Evolutionary conservation across 2,113 vertebrate genomes (phyloP), one percentile per base, ranked within the genome.

Genomic region (Struthio camelus): DNA sequence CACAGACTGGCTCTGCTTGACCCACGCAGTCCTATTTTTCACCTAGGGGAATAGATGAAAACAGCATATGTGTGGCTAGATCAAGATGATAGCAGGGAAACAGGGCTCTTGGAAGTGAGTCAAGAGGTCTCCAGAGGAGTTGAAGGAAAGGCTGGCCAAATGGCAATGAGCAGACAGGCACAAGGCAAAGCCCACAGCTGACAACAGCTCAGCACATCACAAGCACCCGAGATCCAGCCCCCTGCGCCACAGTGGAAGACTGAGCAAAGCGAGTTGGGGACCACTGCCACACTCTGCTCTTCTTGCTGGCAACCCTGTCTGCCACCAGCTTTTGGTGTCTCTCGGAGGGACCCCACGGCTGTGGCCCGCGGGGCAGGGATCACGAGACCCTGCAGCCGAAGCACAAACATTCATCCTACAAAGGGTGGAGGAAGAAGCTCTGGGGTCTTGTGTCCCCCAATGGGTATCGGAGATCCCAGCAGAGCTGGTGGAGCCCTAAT

Each of bases 371-470:
- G 46, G 46, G 46, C 46, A 48, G 46, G 17, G 46, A 19, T 48
- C 46, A 48, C 9, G 46, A 48, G 46, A 48, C 18, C 18, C 46
- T 48, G 19, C 46, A 48, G 46, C 18, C 19, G 46, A 48, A 48
- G 46, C 46, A 48, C 46, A 48, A 48, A 48, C 46, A 48, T 19
- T 48, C 18, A 48, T 19, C 18, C 46, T 48, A 19, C 46, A 18
- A 48, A 61, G 25, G 40, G 25, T 0, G 1, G 50, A 81, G 34
- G 14, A 34, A 6, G 44, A 46, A 84, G 48, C 0, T 0, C 36
- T 1, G 0, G 20, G 50, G 36, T 6, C 34, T 80, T 32, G 54
- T 20, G 25, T 23, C 85, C n/a, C 42, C 4, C 56, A 34, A 34
- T 11, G 32, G 56, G 56, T 10, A 59, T 19, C 56, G 19, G 30